Conservation (phyloP, 2,888 invertebrate species). For the Drosophila phalerata region DNA sequence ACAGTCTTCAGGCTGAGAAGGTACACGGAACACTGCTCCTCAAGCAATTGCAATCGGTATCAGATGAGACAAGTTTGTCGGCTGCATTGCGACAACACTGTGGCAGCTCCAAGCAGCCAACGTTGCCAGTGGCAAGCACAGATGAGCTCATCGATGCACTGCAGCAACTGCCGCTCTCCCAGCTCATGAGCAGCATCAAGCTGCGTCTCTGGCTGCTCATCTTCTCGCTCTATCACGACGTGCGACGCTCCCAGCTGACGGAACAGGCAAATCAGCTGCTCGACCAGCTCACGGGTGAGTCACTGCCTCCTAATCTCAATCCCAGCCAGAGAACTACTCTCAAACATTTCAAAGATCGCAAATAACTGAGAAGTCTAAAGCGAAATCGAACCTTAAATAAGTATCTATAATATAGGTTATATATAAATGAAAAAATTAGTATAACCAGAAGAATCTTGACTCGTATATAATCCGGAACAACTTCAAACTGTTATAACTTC, state of each 20-base stretch:
- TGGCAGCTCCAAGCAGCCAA: conserved; percentile 33
- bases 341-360: no score
- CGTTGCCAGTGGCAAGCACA: conserved; percentile 48
- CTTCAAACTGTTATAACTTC: no score
- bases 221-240: conserved; percentile 77
- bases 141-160: conserved; percentile 61
- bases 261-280: conserved; percentile 57
- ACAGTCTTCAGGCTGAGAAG: conserved; percentile 29
- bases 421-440: no score
- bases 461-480: no score
- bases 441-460: no score
- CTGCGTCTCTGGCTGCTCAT: conserved; percentile 74
- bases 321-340: no score
- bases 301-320: neutral
- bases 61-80: conserved; percentile 4
- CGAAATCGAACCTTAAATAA: no score
- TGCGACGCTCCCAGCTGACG: conserved; percentile 44
- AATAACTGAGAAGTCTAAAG: no score
- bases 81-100: conserved; percentile 30
- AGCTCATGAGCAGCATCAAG: conserved; percentile 71
- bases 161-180: conserved; percentile 72
- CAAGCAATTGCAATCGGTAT: conserved; percentile 25
- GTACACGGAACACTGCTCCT: conserved; percentile 39
- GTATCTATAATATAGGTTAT: no score
- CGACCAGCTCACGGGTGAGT: conserved; percentile 56